Percentiles rank a stretch among this genome's conserved stretches.
Evolutionary conservation across 2,113 vertebrate species (phyloP).

Genomic region (Heterochromis multidens): DNA sequence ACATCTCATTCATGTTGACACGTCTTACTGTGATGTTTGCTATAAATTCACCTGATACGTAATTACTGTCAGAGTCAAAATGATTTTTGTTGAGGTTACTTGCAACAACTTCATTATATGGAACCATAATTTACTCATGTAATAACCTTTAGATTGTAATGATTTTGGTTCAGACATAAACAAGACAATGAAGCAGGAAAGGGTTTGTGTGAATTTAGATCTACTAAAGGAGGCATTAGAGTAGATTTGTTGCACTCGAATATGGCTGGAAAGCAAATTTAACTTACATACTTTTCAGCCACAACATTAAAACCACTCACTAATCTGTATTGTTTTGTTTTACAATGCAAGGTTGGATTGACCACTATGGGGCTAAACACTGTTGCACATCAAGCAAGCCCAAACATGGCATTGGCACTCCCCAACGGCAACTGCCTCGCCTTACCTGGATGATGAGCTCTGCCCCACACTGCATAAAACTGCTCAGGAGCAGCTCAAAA

Average conservation of each 20-base stretch:
- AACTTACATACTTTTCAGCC: not conserved
- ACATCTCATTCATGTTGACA: not conserved
- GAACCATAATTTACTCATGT: not conserved
- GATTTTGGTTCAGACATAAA: not conserved
- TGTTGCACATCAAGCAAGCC: no score
- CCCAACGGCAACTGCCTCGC: not conserved
- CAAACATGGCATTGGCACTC: no score
- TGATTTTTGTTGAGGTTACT: not conserved
- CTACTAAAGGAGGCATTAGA: not conserved
- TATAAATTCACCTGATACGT: not conserved
- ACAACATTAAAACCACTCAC: not conserved
- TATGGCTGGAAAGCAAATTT: not conserved
- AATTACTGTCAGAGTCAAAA: not conserved
- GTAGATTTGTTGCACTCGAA: accelerated
- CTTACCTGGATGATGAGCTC: not conserved
- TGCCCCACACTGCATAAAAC: not conserved
- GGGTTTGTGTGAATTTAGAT: not conserved
- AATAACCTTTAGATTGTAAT: accelerated
- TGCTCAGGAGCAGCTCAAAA: not conserved
- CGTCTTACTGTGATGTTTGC: not conserved
- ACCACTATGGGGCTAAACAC: no score
- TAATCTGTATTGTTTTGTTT: not conserved
- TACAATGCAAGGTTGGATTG: not conserved
- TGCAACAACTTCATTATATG: not conserved
- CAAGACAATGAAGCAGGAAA: accelerated